These are phyloP conservation scores for Vanessa atalanta DNA, from an alignment of 1,140 invertebrate species.

Conservation along the genomic window DNA sequence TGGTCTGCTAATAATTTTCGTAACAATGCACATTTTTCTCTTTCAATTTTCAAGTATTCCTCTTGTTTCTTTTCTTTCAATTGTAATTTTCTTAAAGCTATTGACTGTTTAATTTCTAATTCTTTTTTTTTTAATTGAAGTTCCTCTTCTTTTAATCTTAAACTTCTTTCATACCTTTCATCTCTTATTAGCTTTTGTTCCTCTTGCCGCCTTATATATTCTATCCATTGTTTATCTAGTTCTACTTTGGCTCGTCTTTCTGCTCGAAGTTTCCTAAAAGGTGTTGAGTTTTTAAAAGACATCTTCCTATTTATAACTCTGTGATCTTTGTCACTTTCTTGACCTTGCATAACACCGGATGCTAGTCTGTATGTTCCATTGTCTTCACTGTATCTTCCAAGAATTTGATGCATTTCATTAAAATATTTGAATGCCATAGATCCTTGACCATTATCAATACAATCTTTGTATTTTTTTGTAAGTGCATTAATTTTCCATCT, in stretches of 20 bases:
- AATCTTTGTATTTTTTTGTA: conserved; percentile 69
- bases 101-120: conserved; percentile 63
- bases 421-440: conserved; percentile 60
- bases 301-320: conserved; percentile 46
- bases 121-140: conserved; percentile 60
- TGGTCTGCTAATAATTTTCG: conserved; percentile 46
- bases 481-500: conserved; percentile 70
- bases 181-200: conserved; percentile 56
- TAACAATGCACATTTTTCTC: conserved; percentile 63
- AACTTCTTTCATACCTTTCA: conserved; percentile 61
- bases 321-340: conserved; percentile 44
- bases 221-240: conserved; percentile 66
- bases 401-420: conserved; percentile 71
- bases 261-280: conserved; percentile 57
- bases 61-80: conserved; percentile 64
- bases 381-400: conserved; percentile 58
- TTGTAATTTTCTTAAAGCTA: conserved; percentile 63
- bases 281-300: conserved; percentile 46
- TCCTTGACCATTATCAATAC: conserved; percentile 61
- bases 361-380: conserved; percentile 57
- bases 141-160: conserved; percentile 62
- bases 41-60: conserved; percentile 64
- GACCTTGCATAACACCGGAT: conserved; percentile 53
- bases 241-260: conserved; percentile 62
- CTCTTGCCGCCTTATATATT: conserved; percentile 63